These are phyloP conservation scores for Acridotheres tristis DNA, from an alignment of 2,797 vertebrate genomes.

Conservation along the genomic window DNA sequence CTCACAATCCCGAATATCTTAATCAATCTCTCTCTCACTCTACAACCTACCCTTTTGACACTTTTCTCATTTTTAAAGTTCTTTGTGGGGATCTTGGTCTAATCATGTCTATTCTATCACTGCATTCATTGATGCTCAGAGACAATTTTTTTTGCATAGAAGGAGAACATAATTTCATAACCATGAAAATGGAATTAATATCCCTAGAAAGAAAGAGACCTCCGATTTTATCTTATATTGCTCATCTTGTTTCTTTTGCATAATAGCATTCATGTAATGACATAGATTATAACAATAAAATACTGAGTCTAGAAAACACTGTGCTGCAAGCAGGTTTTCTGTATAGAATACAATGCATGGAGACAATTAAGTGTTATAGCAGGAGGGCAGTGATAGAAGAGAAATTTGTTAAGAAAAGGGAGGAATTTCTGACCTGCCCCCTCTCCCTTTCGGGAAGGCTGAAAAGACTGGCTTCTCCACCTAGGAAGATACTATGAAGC, in stretches of 20 bases:
- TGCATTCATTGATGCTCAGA: rapidly evolving
- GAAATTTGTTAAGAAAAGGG: neutral
- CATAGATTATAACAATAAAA: neutral
- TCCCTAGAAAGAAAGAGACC: neutral
- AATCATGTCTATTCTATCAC: neutral
- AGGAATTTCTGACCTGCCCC: neutral
- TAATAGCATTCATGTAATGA: neutral
- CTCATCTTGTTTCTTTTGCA: neutral
- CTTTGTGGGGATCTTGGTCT: neutral
- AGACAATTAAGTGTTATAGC: neutral
- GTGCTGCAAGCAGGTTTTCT: neutral
- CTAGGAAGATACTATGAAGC: neutral
- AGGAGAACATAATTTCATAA: neutral
- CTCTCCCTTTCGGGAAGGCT: neutral
- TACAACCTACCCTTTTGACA: neutral
- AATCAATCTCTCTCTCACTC: neutral
- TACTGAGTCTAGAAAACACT: neutral
- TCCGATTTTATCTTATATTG: neutral
- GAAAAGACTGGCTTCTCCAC: neutral
- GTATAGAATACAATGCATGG: neutral
- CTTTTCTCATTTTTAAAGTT: neutral
- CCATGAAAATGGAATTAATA: neutral
- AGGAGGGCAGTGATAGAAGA: neutral
- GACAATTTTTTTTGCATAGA: neutral
- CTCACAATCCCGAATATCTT: neutral